Evolutionary conservation across 1,140 invertebrate genomes (phyloP).

Genomic region (Lethrus apterus): DNA sequence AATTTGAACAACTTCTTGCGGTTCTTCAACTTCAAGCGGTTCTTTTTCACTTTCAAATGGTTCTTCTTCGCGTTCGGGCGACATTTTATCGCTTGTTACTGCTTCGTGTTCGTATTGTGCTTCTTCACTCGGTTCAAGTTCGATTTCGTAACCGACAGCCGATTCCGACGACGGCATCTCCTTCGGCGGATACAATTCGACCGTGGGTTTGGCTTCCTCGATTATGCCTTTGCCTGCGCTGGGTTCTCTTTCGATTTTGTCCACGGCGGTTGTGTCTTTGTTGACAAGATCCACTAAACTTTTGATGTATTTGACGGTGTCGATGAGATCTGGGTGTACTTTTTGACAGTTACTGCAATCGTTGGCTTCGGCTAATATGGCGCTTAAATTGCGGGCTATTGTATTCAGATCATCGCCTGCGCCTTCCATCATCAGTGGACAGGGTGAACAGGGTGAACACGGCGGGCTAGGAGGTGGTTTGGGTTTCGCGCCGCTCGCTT

Average conservation of each 20-base stretch:
- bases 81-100: constrained; percentile 20
- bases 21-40: neutral
- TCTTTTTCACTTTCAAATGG: too few species aligned
- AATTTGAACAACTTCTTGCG: neutral
- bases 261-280: neutral
- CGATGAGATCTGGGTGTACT: constrained; percentile 2
- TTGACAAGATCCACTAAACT: constrained; percentile 13
- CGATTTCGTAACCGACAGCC: neutral
- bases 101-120: constrained; percentile 1
- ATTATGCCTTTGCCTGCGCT: too few species aligned
- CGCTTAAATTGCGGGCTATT: constrained; percentile 3
- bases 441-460: neutral
- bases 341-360: constrained; percentile 2
- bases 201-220: neutral
- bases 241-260: neutral
- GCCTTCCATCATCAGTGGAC: too few species aligned
- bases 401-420: neutral
- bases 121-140: neutral
- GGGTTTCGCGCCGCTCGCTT: neutral
- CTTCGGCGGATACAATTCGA: neutral
- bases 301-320: constrained; percentile 10
- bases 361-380: neutral
- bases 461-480: neutral
- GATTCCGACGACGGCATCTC: too few species aligned
- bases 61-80: too few species aligned